Evolutionary conservation across 2,113 vertebrate genomes (phyloP).

Genomic region (Carollia perspicillata): DNA sequence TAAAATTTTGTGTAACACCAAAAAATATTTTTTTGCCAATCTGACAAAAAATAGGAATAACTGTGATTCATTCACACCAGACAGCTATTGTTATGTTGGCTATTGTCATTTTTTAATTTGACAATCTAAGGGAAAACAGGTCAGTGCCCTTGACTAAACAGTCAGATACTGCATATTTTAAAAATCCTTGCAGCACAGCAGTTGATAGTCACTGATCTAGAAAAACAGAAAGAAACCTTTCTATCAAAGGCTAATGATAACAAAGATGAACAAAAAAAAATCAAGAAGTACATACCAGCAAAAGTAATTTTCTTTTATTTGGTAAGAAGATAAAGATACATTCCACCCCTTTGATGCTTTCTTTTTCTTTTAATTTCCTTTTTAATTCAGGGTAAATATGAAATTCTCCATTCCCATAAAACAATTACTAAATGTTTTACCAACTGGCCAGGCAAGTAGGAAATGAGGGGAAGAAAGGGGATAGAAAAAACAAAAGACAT

Average conservation of each 20-base stretch:
- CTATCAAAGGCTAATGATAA: not conserved
- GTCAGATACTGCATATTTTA: not conserved
- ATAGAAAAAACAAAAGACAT: not conserved
- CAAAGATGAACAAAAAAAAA: conserved; percentile 19
- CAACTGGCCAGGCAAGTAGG: not conserved
- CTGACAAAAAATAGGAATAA: not conserved
- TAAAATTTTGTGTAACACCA: not conserved
- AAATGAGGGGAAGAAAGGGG: not conserved
- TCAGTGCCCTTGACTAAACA: not conserved
- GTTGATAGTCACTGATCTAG: not conserved
- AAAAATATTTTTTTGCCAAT: not conserved
- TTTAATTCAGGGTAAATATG: conserved; percentile 31
- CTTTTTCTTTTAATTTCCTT: conserved; percentile 32
- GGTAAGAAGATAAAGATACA: conserved; percentile 14
- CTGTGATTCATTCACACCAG: not conserved
- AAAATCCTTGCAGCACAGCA: not conserved
- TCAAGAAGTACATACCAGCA: not conserved
- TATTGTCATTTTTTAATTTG: not conserved
- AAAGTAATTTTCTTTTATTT: conserved; percentile 40
- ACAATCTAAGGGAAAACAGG: not conserved
- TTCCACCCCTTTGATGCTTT: not conserved
- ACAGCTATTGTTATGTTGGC: not conserved
- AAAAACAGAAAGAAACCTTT: not conserved
- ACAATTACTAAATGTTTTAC: not conserved
- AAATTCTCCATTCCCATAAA: conserved; percentile 30